These are phyloP conservation scores for Quiscalus mexicanus DNA, from an alignment of 2,113 vertebrate species.

Conservation along the genomic window DNA sequence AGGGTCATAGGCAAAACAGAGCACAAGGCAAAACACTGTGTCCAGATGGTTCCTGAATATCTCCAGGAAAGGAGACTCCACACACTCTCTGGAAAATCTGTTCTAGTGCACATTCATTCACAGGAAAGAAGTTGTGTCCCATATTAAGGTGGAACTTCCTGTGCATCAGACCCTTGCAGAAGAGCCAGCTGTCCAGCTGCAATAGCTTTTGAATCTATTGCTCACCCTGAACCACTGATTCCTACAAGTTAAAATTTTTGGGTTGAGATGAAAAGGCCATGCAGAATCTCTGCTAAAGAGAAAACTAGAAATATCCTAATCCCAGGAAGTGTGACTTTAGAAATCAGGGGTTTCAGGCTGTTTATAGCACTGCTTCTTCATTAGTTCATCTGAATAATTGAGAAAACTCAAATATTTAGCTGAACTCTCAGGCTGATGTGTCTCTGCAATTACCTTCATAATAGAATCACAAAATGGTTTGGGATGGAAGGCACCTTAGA, in stretches of 20 bases:
- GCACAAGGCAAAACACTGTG: neutral
- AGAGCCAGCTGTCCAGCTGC: fast-evolving
- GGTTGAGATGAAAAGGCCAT: neutral
- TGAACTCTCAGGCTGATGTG: neutral
- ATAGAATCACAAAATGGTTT: neutral
- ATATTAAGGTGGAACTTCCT: neutral
- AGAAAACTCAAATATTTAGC: neutral
- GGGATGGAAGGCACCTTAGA: neutral
- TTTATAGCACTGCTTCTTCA: neutral
- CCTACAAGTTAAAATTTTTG: neutral
- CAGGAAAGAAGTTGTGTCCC: neutral
- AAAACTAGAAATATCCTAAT: neutral
- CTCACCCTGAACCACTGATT: neutral
- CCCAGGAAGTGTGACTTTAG: neutral
- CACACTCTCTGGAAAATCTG: neutral
- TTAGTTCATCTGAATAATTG: neutral
- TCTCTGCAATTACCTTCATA: neutral
- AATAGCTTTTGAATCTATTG: neutral
- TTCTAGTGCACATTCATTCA: neutral
- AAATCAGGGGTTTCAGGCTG: neutral
- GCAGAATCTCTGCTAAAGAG: neutral
- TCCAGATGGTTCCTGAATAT: neutral
- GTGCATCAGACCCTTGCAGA: neutral
- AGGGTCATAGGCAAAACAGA: neutral
- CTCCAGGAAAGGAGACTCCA: neutral